Percentiles rank a stretch among this genome's conserved stretches.
Conservation (phyloP, 2,797 vertebrate species). For the Myiothlypis coronata region DNA sequence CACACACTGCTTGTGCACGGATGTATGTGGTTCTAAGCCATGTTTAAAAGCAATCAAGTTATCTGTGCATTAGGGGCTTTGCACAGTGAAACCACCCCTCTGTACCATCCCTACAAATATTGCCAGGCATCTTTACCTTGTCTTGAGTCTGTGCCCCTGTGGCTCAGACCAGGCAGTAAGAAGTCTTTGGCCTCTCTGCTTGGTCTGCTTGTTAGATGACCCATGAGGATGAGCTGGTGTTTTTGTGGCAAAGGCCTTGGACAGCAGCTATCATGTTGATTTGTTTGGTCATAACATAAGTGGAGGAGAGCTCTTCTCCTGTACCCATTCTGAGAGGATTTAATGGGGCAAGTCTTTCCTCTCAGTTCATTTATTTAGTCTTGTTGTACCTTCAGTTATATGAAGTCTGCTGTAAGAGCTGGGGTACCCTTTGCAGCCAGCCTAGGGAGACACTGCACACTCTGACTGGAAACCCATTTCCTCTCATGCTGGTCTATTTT, state of each 20-base stretch:
- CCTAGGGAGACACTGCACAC: neutral
- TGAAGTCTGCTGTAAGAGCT: neutral
- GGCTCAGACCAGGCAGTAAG: neutral
- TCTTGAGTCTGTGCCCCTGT: neutral
- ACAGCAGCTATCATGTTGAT: neutral
- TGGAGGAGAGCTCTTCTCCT: neutral
- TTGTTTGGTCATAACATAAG: neutral
- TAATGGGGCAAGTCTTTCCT: neutral
- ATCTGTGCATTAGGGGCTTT: neutral
- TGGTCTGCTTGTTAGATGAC: neutral
- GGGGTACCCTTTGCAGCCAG: neutral
- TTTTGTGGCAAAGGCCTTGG: neutral
- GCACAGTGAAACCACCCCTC: neutral
- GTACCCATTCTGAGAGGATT: neutral
- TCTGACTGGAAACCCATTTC: neutral
- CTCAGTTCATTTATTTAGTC: neutral
- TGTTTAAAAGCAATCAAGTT: neutral
- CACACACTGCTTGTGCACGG: neutral
- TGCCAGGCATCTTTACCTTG: neutral
- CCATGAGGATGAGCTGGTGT: neutral
- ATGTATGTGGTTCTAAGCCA: fast-evolving
- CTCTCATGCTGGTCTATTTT: conserved; percentile 2
- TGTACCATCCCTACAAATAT: neutral
- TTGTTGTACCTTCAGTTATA: fast-evolving
- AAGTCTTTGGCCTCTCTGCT: neutral